A percentile compares a stretch with the other conserved stretches of the same genome.
Evolutionary conservation across 2,888 invertebrate species (phyloP).

Genomic region (Sphaerophoria rueppellii): DNA sequence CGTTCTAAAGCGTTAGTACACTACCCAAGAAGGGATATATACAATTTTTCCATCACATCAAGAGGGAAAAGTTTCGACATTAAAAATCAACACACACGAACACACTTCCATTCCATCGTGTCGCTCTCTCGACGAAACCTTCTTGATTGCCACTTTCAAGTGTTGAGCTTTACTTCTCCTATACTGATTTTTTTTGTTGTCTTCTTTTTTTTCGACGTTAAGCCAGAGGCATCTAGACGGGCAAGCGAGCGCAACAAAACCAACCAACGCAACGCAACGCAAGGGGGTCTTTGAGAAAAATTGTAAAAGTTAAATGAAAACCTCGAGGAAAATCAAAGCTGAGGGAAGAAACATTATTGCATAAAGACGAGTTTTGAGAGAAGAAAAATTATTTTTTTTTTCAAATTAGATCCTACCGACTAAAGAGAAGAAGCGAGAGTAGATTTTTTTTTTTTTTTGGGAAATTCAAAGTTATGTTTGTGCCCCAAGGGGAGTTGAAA

Average conservation of each 20-base stretch:
- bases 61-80: constrained; percentile 70
- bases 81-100: constrained; percentile 67
- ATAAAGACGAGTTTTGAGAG: not conserved
- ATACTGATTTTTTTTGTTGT: constrained; percentile 46
- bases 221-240: not conserved
- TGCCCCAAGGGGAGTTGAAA: constrained; percentile 33
- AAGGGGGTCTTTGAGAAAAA: constrained; percentile 38
- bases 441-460: constrained; percentile 21
- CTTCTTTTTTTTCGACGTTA: not conserved
- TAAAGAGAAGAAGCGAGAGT: not conserved
- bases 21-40: not conserved
- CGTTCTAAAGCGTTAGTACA: not conserved
- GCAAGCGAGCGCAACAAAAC: too few relatives aligned
- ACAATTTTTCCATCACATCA: constrained; percentile 63
- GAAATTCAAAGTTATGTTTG: constrained; percentile 65
- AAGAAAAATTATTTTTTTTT: not conserved
- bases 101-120: constrained; percentile 22
- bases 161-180: constrained; percentile 49
- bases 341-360: constrained; percentile 49
- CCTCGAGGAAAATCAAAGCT: constrained; percentile 68
- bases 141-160: constrained; percentile 64
- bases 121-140: constrained; percentile 19
- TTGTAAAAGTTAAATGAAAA: constrained; percentile 73
- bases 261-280: too few relatives aligned
- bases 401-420: constrained; percentile 16